Evolutionary conservation across 2,113 vertebrate species (phyloP).

Genomic region (Syngnathus floridae): DNA sequence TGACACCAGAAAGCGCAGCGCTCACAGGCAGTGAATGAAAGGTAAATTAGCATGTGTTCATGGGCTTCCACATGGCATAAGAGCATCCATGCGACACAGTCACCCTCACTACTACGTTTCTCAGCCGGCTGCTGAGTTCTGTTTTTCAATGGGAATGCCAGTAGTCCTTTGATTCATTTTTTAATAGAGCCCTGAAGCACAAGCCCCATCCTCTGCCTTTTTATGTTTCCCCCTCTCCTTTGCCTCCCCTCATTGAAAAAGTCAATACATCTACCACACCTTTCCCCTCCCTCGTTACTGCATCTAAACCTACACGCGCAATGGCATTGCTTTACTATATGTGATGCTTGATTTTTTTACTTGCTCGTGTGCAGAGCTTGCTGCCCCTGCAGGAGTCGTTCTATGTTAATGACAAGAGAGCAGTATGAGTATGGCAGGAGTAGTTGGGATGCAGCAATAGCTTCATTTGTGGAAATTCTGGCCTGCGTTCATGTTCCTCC

Average conservation of each 20-base stretch:
- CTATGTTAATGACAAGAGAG: conserved; percentile 24
- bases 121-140: conserved; percentile 23
- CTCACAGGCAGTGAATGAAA: conserved; percentile 16
- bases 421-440: conserved; percentile 15
- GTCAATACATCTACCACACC: conserved; percentile 27
- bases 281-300: conserved; percentile 13
- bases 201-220: conserved; percentile 28
- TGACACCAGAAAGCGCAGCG: conserved; percentile 10
- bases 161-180: conserved; percentile 64
- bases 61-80: neutral
- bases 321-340: conserved; percentile 2
- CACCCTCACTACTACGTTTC: conserved; percentile 9
- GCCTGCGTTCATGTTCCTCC: conserved; percentile 13
- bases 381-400: neutral
- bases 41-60: conserved; percentile 27
- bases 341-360: conserved; percentile 1
- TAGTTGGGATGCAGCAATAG: neutral
- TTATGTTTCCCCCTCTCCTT: conserved; percentile 13
- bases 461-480: conserved; percentile 16
- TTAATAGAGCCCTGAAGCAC: conserved; percentile 57
- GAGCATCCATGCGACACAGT: conserved; percentile 9
- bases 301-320: conserved; percentile 7
- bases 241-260: conserved; percentile 19
- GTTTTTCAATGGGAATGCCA: conserved; percentile 31
- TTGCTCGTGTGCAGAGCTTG: conserved; percentile 3